phyloP scores from a whole-genome alignment of 2,888 invertebrate genomes.

The Lepeophtheirus nordmannii region DNA sequence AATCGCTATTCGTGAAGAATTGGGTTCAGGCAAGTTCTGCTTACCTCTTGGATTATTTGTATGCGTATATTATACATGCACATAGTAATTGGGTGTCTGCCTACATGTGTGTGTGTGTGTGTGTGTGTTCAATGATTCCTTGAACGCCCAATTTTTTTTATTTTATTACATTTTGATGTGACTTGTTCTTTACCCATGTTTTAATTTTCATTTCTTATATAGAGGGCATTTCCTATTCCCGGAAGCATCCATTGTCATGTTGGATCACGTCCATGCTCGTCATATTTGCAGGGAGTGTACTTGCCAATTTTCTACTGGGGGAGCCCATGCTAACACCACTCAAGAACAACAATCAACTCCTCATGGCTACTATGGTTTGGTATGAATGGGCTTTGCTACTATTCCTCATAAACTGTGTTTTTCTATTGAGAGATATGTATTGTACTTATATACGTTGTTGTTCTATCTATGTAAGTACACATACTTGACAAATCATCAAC shows the following conservation, averaged over 20 bases:
- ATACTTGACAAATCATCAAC: too few species aligned
- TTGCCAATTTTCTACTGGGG: constrained; percentile 82
- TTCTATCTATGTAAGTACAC: too few species aligned
- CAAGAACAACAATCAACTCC: constrained; percentile 81
- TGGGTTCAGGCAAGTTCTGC: constrained; percentile 59
- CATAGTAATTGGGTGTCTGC: too few species aligned
- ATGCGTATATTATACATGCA: too few species aligned
- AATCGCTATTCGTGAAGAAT: constrained; percentile 83
- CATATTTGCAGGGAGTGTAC: constrained; percentile 91
- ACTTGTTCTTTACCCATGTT: too few species aligned
- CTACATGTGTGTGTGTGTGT: too few species aligned
- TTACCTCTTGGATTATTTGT: background rate
- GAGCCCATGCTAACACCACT: constrained; percentile 89
- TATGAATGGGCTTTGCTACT: constrained; percentile 36
- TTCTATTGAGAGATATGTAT: too few species aligned
- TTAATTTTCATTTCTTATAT: constrained; percentile 30
- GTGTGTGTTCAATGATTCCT: too few species aligned
- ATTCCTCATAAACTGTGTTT: background rate
- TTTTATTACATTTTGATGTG: too few species aligned
- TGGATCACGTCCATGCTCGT: constrained; percentile 97
- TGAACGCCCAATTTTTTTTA: background rate
- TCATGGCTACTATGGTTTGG: constrained; percentile 85
- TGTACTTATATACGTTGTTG: too few species aligned
- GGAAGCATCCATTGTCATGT: constrained; percentile 91
- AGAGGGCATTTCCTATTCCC: constrained; percentile 77